Conservation (phyloP, 2,113 vertebrate genomes). For the Eira barbara region DNA sequence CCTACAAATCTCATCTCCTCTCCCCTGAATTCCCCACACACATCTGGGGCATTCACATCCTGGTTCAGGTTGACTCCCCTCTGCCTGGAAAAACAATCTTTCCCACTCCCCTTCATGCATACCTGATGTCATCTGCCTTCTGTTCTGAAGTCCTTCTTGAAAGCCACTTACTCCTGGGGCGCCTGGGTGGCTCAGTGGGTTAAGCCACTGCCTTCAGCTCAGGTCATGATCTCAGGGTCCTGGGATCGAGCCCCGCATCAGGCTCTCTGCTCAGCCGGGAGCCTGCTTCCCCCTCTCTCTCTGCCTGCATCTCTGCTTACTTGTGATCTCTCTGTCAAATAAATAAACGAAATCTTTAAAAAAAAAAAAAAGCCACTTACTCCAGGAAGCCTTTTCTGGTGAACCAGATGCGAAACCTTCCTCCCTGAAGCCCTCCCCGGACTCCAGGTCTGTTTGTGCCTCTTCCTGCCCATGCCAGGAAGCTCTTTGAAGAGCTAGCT, state of each 20-base stretch:
- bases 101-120: not conserved
- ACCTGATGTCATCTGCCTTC: not conserved
- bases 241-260: too few relatives aligned
- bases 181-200: too few relatives aligned
- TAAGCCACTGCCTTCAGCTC: too few relatives aligned
- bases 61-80: not conserved
- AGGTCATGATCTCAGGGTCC: too few relatives aligned
- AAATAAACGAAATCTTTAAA: too few relatives aligned
- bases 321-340: too few relatives aligned
- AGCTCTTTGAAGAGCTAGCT: not conserved
- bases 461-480: not conserved
- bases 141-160: not conserved
- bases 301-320: too few relatives aligned
- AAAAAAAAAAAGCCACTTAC: not conserved
- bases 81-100: not conserved
- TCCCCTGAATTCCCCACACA: not conserved
- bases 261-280: too few relatives aligned
- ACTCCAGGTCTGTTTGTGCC: not conserved
- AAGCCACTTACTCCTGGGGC: not conserved
- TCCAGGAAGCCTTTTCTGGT: slow-evolving; percentile 10
- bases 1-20: not conserved
- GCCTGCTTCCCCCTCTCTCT: too few relatives aligned
- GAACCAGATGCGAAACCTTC: not conserved
- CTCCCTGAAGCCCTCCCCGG: not conserved
- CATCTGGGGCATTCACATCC: not conserved